These are phyloP conservation scores for Ormyrus pomaceus DNA, from an alignment of 2,888 invertebrate genomes.

Conservation along the genomic window DNA sequence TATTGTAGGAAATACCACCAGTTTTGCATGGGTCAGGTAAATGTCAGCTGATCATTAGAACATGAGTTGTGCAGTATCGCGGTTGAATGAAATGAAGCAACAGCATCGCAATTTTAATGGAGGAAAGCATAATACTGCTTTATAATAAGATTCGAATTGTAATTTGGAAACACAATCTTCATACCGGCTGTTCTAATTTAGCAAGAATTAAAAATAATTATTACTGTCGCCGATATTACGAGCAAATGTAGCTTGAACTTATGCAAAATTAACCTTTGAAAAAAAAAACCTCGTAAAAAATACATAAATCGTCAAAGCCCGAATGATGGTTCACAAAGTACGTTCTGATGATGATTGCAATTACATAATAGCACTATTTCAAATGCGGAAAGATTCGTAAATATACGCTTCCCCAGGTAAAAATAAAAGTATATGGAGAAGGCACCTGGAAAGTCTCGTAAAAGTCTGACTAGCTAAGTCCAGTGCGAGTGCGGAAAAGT, in stretches of 20 bases:
- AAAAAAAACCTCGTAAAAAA: no score
- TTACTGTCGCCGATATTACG: neutral
- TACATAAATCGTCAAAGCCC: constrained; percentile 1
- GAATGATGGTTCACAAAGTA: constrained; percentile 33
- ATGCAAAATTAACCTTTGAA: no score
- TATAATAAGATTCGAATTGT: constrained; percentile 1
- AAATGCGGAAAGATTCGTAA: constrained; percentile 26
- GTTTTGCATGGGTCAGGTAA: neutral
- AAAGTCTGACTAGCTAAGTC: no score
- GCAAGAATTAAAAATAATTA: neutral
- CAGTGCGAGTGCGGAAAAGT: no score
- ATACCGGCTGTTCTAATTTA: neutral
- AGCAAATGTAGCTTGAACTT: no score
- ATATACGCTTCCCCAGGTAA: neutral
- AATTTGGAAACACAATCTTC: constrained; percentile 17
- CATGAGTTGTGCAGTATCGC: neutral
- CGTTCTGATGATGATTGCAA: neutral
- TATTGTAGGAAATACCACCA: no score
- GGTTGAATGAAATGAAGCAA: constrained; percentile 17
- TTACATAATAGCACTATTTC: constrained; percentile 27
- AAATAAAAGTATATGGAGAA: no score
- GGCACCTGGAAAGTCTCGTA: no score
- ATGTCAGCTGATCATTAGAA: constrained; percentile 10
- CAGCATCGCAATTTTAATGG: constrained; percentile 11
- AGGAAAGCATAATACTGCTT: neutral